Conservation (phyloP, 2,113 vertebrate genomes). For the Ornithorhynchus anatinus region DNA sequence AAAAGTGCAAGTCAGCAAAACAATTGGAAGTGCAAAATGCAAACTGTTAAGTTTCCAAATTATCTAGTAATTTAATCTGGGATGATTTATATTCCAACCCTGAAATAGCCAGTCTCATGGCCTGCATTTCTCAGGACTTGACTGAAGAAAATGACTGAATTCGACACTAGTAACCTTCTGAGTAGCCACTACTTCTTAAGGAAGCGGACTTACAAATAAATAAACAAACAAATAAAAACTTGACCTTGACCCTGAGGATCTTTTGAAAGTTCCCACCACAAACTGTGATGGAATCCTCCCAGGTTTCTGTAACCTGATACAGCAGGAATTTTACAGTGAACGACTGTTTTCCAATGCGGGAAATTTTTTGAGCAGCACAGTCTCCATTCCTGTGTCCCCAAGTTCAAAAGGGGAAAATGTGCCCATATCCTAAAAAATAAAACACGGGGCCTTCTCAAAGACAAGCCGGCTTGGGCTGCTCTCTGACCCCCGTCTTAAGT, state of each 20-base stretch:
- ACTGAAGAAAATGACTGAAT: conserved; percentile 71
- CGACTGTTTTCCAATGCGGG: conserved; percentile 31
- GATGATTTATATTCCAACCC: conserved; percentile 74
- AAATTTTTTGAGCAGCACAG: too few relatives aligned
- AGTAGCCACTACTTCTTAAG: conserved; percentile 58
- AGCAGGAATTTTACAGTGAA: neutral
- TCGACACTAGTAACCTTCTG: conserved; percentile 69
- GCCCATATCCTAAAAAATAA: too few relatives aligned
- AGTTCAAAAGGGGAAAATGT: too few relatives aligned
- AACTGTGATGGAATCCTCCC: conserved; percentile 40
- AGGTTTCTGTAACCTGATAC: conserved; percentile 10
- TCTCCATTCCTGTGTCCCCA: too few relatives aligned
- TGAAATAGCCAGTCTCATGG: conserved; percentile 60
- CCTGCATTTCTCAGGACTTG: conserved; percentile 63
- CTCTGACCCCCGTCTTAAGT: too few relatives aligned
- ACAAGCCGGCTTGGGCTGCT: conserved; percentile 42
- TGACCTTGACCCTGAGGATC: conserved; percentile 62
- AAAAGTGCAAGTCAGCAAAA: conserved; percentile 85
- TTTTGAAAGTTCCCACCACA: conserved; percentile 51
- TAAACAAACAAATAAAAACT: conserved; percentile 1
- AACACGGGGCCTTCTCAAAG: too few relatives aligned
- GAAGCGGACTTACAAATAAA: conserved; percentile 36
- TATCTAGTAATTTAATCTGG: conserved; percentile 80
- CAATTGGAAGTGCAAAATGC: conserved; percentile 76
- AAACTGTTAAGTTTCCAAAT: conserved; percentile 82